These are phyloP conservation scores for Drosophila novamexicana DNA, from an alignment of 1,140 invertebrate species.

Conservation along the genomic window DNA sequence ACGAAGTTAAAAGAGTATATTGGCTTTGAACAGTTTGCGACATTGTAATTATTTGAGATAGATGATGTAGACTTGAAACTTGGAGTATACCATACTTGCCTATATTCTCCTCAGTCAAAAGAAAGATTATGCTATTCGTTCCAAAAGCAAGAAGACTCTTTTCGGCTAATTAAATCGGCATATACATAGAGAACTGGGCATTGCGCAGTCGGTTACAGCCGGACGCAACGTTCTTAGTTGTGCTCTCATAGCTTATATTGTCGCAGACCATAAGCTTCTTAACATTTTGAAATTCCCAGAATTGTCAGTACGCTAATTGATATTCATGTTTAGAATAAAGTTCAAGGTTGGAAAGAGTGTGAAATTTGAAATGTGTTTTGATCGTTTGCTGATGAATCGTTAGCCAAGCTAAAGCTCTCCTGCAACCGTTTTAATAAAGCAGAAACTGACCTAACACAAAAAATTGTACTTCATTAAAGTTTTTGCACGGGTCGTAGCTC, in stretches of 20 bases:
- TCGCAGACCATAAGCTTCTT: background rate
- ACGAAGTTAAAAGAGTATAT: background rate
- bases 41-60: too few relatives aligned
- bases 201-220: too few relatives aligned
- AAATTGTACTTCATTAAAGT: slow-evolving; percentile 1
- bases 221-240: too few relatives aligned
- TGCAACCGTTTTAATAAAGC: background rate
- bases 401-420: too few relatives aligned
- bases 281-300: background rate
- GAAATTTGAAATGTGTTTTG: background rate
- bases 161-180: background rate
- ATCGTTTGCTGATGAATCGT: too few relatives aligned
- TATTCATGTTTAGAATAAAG: background rate
- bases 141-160: background rate
- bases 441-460: background rate
- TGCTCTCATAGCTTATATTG: background rate
- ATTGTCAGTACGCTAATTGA: background rate
- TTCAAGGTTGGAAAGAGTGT: slow-evolving; percentile 1
- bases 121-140: too few relatives aligned
- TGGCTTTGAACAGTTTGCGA: background rate
- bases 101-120: too few relatives aligned
- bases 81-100: too few relatives aligned
- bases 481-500: background rate
- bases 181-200: background rate
- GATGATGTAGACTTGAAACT: too few relatives aligned